These are phyloP conservation scores for Phallusia fumigata DNA, from an alignment of 23 tunicate genomes.

Conservation along the genomic window DNA sequence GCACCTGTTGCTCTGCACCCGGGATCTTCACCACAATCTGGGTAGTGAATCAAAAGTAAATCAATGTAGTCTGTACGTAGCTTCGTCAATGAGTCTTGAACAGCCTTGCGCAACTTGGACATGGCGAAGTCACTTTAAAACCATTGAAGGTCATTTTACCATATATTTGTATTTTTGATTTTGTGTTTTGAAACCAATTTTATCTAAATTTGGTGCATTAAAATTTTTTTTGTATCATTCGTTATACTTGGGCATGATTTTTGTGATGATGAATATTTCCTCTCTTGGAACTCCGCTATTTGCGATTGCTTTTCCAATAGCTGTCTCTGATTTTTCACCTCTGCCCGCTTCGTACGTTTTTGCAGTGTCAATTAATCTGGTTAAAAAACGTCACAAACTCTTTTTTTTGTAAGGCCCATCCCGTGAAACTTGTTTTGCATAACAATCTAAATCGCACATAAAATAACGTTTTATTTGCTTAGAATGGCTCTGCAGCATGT, in stretches of 20 bases:
- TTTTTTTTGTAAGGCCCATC: too few species aligned
- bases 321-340: constrained; percentile 20
- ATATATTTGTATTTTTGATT: background rate
- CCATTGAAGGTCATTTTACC: too few species aligned
- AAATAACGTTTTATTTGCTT: too few species aligned
- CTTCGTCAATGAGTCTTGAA: constrained; percentile 20
- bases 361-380: constrained; percentile 33
- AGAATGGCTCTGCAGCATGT: too few species aligned
- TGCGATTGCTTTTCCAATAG: constrained; percentile 26
- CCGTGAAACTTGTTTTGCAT: too few species aligned
- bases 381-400: background rate
- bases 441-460: too few species aligned
- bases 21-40: constrained; percentile 19
- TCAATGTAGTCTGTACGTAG: constrained; percentile 30
- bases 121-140: constrained; percentile 16
- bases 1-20: constrained; percentile 18
- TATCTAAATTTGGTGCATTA: too few species aligned
- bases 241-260: constrained; percentile 38
- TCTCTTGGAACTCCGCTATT: constrained; percentile 34
- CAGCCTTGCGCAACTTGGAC: constrained; percentile 18
- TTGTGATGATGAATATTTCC: constrained; percentile 38
- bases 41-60: constrained; percentile 30
- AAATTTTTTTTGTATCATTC: too few species aligned
- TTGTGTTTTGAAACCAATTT: background rate
- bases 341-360: constrained; percentile 14